Conservation (phyloP, 2,797 vertebrate species). For the Toxotes lorentzi region DNA sequence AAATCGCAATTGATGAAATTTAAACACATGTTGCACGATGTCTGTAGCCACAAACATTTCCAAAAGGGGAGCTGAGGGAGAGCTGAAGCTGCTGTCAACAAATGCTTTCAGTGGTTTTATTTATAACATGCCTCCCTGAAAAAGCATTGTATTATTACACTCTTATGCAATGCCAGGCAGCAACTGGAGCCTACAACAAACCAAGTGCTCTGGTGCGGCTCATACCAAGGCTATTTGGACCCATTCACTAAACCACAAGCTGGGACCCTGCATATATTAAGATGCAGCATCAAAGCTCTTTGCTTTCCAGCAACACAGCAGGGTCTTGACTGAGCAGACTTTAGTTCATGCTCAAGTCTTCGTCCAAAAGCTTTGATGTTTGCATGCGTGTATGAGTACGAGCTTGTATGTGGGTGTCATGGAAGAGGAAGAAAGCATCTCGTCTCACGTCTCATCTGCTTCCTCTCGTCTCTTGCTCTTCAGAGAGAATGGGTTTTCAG, state of each 20-base stretch:
- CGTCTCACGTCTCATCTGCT: slow-evolving; percentile 53
- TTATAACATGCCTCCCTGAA: slow-evolving; percentile 69
- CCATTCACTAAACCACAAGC: slow-evolving; percentile 56
- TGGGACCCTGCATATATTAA: slow-evolving; percentile 66
- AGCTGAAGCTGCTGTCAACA: slow-evolving; percentile 67
- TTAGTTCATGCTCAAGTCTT: slow-evolving; percentile 51
- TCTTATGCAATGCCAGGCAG: slow-evolving; percentile 65
- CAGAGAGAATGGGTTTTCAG: slow-evolving; percentile 12
- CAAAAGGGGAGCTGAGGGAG: slow-evolving; percentile 34
- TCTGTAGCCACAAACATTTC: slow-evolving; percentile 28
- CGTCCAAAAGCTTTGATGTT: slow-evolving; percentile 62
- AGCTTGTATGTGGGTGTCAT: slow-evolving; percentile 46
- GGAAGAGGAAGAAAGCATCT: slow-evolving; percentile 51
- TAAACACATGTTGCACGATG: background rate
- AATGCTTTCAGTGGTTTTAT: slow-evolving; percentile 71
- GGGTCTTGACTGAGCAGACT: slow-evolving; percentile 49
- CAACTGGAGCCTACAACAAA: slow-evolving; percentile 67
- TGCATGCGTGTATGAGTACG: slow-evolving; percentile 25
- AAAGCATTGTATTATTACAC: slow-evolving; percentile 68
- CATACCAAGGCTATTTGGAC: slow-evolving; percentile 61
- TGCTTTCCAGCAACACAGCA: slow-evolving; percentile 59
- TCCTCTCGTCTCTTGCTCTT: slow-evolving; percentile 35
- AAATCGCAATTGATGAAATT: background rate
- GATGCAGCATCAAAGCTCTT: slow-evolving; percentile 62
- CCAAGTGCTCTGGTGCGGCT: slow-evolving; percentile 49